Evolutionary conservation across 2,888 invertebrate genomes (phyloP), one percentile per base, ranked within the genome.

Genomic region (Spatulosminthurus flaviceps): DNA sequence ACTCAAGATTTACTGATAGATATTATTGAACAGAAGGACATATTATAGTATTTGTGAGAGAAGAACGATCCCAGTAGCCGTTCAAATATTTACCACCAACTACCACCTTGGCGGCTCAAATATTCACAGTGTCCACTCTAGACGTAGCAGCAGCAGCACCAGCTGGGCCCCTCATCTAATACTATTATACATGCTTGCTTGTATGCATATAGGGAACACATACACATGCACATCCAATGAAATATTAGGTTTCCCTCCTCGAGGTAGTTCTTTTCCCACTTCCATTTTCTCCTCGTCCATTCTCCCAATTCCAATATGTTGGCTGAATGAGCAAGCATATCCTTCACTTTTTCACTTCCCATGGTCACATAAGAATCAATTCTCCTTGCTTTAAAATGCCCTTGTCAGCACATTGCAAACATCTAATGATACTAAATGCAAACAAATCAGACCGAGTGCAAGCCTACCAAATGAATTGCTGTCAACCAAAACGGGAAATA

Each of bases 81-180:
- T 42, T 71, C 71, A 71, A 71, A 71, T 71, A 71, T 71, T 71
- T 71, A 71, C 71, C 42, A 71, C 71, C n/a, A n/a, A n/a, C 71
- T 42, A 71, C 64, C 64, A 24, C 24, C 64, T 64, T 22, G 24
- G 24, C 9, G 22, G 21, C 19, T 34, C 71, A 71, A 71, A 42
- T 42, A 71, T 71, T 42, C 71, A 71, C 22, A 71, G 11, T 64
- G 64, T 64, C 64, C 64, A 64, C 24, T n/a, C n/a, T 13, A 22
- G 34, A 34, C 4, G 34, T 9, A 34, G 34, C 34, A n/a, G n/a
- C n/a, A n/a, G n/a, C n/a, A n/a, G n/a, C n/a, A n/a, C n/a, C n/a
- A n/a, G n/a, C n/a, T n/a, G n/a, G n/a, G n/a, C n/a, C n/a, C n/a
- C n/a, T n/a, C n/a, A n/a, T n/a, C n/a, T n/a, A n/a, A n/a, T n/a